Evolutionary conservation across 1,140 invertebrate species (phyloP), one percentile per base, ranked within the genome.

Genomic region (Bathynomus jamesi): DNA sequence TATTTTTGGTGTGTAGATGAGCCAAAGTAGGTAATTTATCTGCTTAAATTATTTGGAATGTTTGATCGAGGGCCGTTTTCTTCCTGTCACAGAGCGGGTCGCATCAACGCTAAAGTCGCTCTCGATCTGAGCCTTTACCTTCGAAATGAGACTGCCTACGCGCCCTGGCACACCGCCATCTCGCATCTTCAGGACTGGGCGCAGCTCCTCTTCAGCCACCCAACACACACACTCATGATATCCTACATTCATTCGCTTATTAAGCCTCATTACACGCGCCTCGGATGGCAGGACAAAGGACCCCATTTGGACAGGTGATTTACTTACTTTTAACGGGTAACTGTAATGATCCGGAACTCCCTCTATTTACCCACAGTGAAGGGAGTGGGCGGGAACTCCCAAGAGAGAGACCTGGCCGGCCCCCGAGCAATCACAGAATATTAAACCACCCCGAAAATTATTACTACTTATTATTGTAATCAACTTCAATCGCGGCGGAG

Each of bases 111-210:
- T 5, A 85, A 85, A 0, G 82, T 90, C 31, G 89, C 90, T 5
- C 78, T 93, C 53, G 82, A 88, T 74, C 78, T 91, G 60, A 87
- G 88, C 1, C 81, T 88, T 63, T 93, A 92, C 81, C 82, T 94
- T 11, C 78, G 86, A 8, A 86, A 87, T 5, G 91, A 93, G 80
- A 83, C 83, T 10, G 88, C 91, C 73, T 90, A 90, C 78, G 87
- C 89, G 3, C 90, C 89, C 0, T 91, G 90, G 89, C 85, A 86
- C 4, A 90, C 89, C 0, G 89, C 89, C 0, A 82, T 89, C 0
- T 83, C 85, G 69, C 90, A 91, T 82, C 84, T 92, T 4, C 84
- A 87, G 69, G 84, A 86, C 5, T 89, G 90, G 85, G 87, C 86
- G 71, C 83, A 85, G 66, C 85, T 88, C 79, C 81, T 92, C 53